Base-by-base conservation (phyloP, 2,888 invertebrate genomes). In the Iphiclides podalirius region DNA sequence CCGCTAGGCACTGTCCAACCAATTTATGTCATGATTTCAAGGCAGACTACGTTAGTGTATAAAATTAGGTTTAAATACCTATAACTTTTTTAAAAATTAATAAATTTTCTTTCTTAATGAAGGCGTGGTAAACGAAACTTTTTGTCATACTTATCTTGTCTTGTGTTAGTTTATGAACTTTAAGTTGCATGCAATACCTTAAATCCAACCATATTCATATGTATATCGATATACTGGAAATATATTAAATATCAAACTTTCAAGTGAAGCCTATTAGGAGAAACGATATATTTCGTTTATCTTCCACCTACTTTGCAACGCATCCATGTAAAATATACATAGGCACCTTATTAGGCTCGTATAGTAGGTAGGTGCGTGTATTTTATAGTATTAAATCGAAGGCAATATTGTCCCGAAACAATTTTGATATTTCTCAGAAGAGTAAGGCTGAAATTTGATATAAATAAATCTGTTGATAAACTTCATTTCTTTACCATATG, bases 331-430 rank as follows among this genome's bases (percentile, higher is more conserved):
- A 23, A 2, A 11, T 37, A 20, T 33, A 48, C 36, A 37, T 48
- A n/a, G n/a, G n/a, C n/a, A 31, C 11, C 42, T 37, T 41, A 42
- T 48, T 48, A 48, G 31, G 41, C 31, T 31, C 20, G 42, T 35
- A 20, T 37, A n/a, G n/a, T n/a, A n/a, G n/a, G n/a, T n/a, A n/a
- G 26, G 11, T 42, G 20, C 17, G 9, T 36, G 36, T 42, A 31
- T 42, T 48, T 48, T 48, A 48, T 38, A 23, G n/a, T n/a, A n/a
- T n/a, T n/a, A 15, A 15, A 38, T 43, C 33, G 23, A 6, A 38
- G 17, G 33, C 38, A 48, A 43, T 42, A 47, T 40, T 8, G 43
- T 15, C 3, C 33, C n/a, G 14, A 49, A 48, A 43, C 12, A 43
- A 17, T 26, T 34, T 49, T 35, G 34, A 39, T 44, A 35, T 26